Percentiles rank a stretch among this genome's conserved stretches.
Evolutionary conservation across 2,888 invertebrate genomes (phyloP).

Genomic region (Athripsodes cinereus): DNA sequence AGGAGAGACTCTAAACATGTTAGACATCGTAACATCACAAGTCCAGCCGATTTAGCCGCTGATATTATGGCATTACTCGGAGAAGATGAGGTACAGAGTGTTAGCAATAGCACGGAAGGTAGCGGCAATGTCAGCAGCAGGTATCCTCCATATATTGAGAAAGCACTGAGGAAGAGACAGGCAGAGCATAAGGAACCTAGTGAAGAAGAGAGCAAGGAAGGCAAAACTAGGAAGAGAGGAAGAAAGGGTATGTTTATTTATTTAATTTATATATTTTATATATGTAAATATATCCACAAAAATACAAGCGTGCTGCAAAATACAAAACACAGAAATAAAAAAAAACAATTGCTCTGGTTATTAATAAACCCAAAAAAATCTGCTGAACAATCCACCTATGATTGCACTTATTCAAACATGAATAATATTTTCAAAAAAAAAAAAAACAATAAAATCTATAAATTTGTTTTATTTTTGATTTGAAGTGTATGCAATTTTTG

Average conservation of each 20-base stretch:
- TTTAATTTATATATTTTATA: not conserved
- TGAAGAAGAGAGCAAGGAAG: slow-evolving; percentile 19
- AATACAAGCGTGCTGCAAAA: too few species aligned
- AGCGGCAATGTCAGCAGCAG: slow-evolving; percentile 13
- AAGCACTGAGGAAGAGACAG: slow-evolving; percentile 18
- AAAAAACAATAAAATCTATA: too few species aligned
- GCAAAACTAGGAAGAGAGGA: slow-evolving; percentile 8
- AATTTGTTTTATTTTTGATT: too few species aligned
- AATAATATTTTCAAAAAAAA: too few species aligned
- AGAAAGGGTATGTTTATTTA: slow-evolving; percentile 3
- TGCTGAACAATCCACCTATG: too few species aligned
- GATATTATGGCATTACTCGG: slow-evolving; percentile 20
- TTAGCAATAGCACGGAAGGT: not conserved
- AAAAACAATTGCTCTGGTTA: too few species aligned
- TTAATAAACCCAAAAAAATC: too few species aligned
- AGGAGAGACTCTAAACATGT: slow-evolving; percentile 36
- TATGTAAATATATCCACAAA: too few species aligned
- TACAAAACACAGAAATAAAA: too few species aligned
- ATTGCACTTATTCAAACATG: too few species aligned
- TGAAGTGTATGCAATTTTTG: too few species aligned
- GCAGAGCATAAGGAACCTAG: slow-evolving; percentile 23
- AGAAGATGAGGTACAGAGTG: slow-evolving; percentile 7
- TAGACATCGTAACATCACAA: slow-evolving; percentile 19
- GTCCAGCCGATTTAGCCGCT: slow-evolving; percentile 15
- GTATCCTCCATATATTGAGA: slow-evolving; percentile 23